Conservation (phyloP, 1,140 invertebrate species). For the Aplysia californica region DNA sequence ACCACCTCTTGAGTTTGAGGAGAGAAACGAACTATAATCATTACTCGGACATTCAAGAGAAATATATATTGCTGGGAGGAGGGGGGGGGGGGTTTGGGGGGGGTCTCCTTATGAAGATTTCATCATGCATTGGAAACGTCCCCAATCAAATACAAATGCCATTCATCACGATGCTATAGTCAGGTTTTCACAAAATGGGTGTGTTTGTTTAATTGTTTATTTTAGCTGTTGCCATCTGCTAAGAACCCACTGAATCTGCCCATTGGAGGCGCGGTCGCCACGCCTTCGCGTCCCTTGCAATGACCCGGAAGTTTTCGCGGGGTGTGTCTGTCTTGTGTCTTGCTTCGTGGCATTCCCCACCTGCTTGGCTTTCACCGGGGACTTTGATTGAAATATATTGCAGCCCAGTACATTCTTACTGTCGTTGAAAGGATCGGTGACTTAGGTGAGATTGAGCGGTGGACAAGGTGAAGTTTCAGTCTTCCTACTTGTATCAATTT, state of each 20-base stretch:
- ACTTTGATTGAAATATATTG: not conserved
- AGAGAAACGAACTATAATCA: no score
- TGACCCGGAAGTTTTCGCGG: constrained; percentile 25
- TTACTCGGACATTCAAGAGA: no score
- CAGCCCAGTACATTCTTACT: not conserved
- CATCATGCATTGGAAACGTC: no score
- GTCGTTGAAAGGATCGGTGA: no score
- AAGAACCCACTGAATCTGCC: not conserved
- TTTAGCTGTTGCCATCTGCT: not conserved
- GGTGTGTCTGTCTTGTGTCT: constrained; percentile 3
- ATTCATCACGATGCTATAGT: not conserved
- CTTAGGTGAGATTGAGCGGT: no score
- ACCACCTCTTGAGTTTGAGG: no score
- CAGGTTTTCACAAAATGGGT: no score
- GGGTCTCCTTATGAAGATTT: no score
- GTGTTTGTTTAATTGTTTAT: no score
- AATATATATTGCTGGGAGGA: no score
- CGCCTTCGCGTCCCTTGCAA: not conserved
- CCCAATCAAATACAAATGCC: not conserved
- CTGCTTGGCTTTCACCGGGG: not conserved
- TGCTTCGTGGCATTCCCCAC: not conserved
- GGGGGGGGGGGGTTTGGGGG: no score
- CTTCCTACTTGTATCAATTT: not conserved
- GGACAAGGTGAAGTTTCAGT: not conserved
- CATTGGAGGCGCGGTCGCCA: not conserved